Conservation (phyloP, 2,113 vertebrate genomes). For the Etia nguti region DNA sequence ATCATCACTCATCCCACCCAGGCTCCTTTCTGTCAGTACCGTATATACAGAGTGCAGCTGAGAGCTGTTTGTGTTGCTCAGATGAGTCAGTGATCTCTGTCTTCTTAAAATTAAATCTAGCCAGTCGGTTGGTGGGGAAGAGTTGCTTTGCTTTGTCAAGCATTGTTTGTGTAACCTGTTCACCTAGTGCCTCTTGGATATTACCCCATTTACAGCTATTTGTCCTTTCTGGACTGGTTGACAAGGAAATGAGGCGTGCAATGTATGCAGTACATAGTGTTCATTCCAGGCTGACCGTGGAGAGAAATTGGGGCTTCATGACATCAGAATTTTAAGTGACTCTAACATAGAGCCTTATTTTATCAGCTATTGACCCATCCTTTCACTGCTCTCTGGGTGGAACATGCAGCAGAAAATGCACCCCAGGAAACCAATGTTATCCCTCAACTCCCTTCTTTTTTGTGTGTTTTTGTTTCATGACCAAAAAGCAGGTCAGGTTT, state of each 20-base stretch:
- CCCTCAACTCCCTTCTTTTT: background rate
- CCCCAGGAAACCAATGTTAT: background rate
- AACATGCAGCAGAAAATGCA: background rate
- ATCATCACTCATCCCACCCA: background rate
- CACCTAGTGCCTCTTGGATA: background rate
- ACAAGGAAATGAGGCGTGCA: background rate
- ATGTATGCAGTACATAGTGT: background rate
- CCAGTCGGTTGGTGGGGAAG: background rate
- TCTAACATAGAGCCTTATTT: background rate
- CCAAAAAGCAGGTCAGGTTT: conserved; percentile 25
- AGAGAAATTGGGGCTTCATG: background rate
- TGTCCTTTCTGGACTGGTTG: background rate
- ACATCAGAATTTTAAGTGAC: background rate
- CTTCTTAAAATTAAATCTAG: background rate
- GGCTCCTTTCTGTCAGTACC: background rate
- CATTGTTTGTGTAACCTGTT: conserved; percentile 1
- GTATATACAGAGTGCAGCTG: background rate
- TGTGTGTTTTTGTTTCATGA: background rate
- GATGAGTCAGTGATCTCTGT: background rate
- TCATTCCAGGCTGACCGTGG: background rate
- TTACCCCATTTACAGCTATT: background rate
- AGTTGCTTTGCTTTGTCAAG: background rate
- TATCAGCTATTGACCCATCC: background rate
- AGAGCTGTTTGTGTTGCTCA: background rate
- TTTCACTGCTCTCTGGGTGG: background rate